These are phyloP conservation scores for human (Homo sapiens) DNA, from an alignment of 2,113 vertebrate genomes.

Conservation along the genomic window GRCh38 chr2:53054001-53054500, in stretches of 20 bases:
- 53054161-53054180: not conserved
- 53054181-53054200: not conserved
- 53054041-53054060: constrained; percentile 42
- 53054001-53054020: constrained; percentile 55
- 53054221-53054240: not conserved
- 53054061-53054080: constrained; percentile 20
- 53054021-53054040: constrained; percentile 52
- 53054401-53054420: not conserved
- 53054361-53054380: not conserved
- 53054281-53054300: not conserved
- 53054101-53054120: constrained; percentile 8
- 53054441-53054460: not conserved
- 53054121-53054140: not conserved
- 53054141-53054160: not conserved
- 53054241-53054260: not conserved
- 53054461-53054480: not conserved
- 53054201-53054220: not conserved
- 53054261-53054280: not conserved
- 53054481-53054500: constrained; percentile 13
- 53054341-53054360: not conserved
- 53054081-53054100: constrained; percentile 37
- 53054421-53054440: not conserved
- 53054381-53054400: not conserved
- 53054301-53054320: not conserved
- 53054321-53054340: not conserved